Base-by-base conservation (phyloP, 1,140 invertebrate species). In the Rhagoletis pomonella region DNA sequence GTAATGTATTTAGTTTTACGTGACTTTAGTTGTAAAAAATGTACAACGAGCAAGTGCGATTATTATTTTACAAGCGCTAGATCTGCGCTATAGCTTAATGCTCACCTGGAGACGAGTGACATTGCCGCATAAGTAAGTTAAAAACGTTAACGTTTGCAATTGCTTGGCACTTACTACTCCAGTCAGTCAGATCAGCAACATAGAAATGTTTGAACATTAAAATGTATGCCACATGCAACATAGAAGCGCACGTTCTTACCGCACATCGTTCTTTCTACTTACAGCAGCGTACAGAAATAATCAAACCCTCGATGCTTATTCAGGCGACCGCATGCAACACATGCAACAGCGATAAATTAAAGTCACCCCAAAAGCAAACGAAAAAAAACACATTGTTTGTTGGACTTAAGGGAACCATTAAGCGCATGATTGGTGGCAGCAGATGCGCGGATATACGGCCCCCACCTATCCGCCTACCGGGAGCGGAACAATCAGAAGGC, bases 371-470 rank as follows among this genome's bases (percentile, higher is more conserved):
- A 81, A 50, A 14, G 47, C 50, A 81, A 81, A 50, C 42, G 73
- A 50, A 81, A 29, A 55, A 81, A 55, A 29, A 29, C 29, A 81
- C 9, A 81, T 81, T 81, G 73, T 81, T 81, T 81, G 73, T 81
- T 47, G 73, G 73, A 81, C 73, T 81, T 81, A 81, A 81, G 73
- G 73, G 73, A 81, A 81, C 73, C 73, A 81, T 81, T 81, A 81
- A 81, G 73, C 73, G 44, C 47, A 81, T 81, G 73, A 81, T 81
- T 81, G 73, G 73, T 81, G 73, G 73, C 47, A 55, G 73, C 73
- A 81, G 73, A 81, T 81, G 73, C 73, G 73, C 47, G 3, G 44
- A n/a, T 81, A 81, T 14, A 55, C 29, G 44, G 50, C 17, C 44
- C 47, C 50, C 73, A 62, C 7, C 60, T 17, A 62, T 7, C 67